Base-by-base conservation (phyloP, 2,797 vertebrate genomes). In the Bradypodion pumilum region DNA sequence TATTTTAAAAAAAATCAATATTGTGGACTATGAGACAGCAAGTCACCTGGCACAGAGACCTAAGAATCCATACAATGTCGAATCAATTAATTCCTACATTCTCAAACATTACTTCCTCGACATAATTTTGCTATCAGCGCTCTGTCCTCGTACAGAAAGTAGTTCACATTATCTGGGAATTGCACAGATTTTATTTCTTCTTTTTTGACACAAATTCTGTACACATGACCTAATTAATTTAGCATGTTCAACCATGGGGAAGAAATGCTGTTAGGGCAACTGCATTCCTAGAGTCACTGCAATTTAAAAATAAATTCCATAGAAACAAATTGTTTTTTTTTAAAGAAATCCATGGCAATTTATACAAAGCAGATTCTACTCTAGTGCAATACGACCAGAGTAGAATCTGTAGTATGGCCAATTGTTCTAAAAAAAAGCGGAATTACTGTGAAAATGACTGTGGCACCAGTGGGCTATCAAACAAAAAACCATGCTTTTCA, bases 1-100 rank as follows among this genome's bases (percentile, higher is more conserved):
- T 62, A 73, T 90, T n/a, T n/a, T n/a, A n/a, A n/a, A 90, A 91
- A 92, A 52, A 92, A 94, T 89, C 91, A 89, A 89, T 91, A 89
- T 76, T 84, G 78, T 85, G 7, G 83, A 93, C 92, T 85, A 92
- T 92, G 94, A 79, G 94, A 91, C 94, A 86, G 91, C 84, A 91
- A 87, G 13, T 87, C 82, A 72, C 32, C 37, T 62, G 92, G 91
- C 90, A 92, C 0, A 70, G 86, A 82, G 84, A 87, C 76, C 63
- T 88, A 13, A 85, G 88, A 93, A 91, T 89, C 85, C 90, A 90
- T 10, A 40, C 12, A 25, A 74, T 42, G 29, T n/a, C 35, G 46
- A 77, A 44, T 80, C 75, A 81, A 89, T 91, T 87, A 86, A 89
- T 82, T 90, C 81, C 81, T 60, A 74, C 21, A 1, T 62, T 87